Evolutionary conservation across 2,888 invertebrate species (phyloP), one percentile per base, ranked within the genome.

Genomic region (Suillia variegata): DNA sequence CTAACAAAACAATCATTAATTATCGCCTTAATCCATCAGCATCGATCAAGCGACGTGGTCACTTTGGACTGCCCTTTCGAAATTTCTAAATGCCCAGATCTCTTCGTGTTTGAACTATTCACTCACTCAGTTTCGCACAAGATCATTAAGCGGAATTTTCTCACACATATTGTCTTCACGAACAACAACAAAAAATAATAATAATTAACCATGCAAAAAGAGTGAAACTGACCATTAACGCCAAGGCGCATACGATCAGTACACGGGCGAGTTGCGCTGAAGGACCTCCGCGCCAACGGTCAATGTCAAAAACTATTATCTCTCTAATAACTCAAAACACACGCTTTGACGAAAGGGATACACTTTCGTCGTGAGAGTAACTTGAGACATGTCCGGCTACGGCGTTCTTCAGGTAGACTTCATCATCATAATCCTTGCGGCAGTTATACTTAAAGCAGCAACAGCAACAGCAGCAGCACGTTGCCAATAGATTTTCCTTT

Each of bases 251-350:
- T 51, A 38, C 50, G 38, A 48, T 26, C 26, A 5, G n/a, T n/a
- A n/a, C n/a, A n/a, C n/a, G n/a, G n/a, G n/a, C n/a, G n/a, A n/a
- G n/a, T 26, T 10, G 26, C 26, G 26, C 10, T 26, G 26, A 10
- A 15, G n/a, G 61, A 56, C 54, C 66, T 49, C 62, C 61, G 61
- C 56, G 61, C 56, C 61, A 70, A 73, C 71, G 74, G 67, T 66
- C 69, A 74, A 70, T 68, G 77, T 70, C 75, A 66, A 59, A 69
- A 69, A 69, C 69, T 66, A 78, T 78, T 78, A 78, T 78, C 78
- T 77, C 66, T 65, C 77, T 79, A 78, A 78, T 78, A 76, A 75
- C 73, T 72, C 68, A 77, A 79, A 78, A 78, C 78, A 78, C 78
- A 79, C 78, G 73, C 70, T 70, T 67, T 13, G 51, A 18, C 33